Evolutionary conservation across 2,888 invertebrate genomes (phyloP), one percentile per base, ranked within the genome.

Genomic region (Luffia ferchaultella): DNA sequence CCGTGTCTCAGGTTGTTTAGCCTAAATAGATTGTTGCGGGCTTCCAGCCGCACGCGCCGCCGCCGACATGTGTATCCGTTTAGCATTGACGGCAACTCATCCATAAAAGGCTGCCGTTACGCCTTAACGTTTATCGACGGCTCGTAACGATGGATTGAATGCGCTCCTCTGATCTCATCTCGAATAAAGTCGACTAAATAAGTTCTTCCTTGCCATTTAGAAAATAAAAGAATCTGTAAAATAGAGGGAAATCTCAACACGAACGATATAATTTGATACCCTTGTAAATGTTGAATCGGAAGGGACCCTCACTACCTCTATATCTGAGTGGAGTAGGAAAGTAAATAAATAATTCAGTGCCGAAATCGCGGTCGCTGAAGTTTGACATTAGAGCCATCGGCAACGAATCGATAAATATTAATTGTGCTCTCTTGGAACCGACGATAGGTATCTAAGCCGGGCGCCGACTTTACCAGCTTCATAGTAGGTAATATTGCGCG

Each of bases 1-100:
- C 77, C 79, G 69, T 80, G 78, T 82, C 75, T 74, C 73, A 72
- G 75, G 75, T 78, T 82, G 76, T 79, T 82, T 77, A 76, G 75
- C 68, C 73, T 77, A 76, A 76, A 79, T 77, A 79, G 70, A 79
- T 79, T 76, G 79, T 77, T 72, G 73, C 73, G 65, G 64, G 65
- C 63, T 65, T 70, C 57, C 41, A 46, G 42, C 63, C 30, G 68
- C 66, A 64, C 68, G 67, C 73, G 71, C 62, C 69, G 66, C 67
- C 69, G 70, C 66, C 63, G 67, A 67, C 70, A 70, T 69, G 67
- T 71, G 70, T 73, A 71, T 73, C 69, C 66, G 67, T 69, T 77
- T 73, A 73, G 66, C 63, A 66, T 67, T 67, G 66, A 68, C 62
- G 65, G 56, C 56, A 43, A 50, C 41, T 45, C 50, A 50, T 42